phyloP scores from a whole-genome alignment of 1,140 invertebrate genomes.

The Bombus vancouverensis region DNA sequence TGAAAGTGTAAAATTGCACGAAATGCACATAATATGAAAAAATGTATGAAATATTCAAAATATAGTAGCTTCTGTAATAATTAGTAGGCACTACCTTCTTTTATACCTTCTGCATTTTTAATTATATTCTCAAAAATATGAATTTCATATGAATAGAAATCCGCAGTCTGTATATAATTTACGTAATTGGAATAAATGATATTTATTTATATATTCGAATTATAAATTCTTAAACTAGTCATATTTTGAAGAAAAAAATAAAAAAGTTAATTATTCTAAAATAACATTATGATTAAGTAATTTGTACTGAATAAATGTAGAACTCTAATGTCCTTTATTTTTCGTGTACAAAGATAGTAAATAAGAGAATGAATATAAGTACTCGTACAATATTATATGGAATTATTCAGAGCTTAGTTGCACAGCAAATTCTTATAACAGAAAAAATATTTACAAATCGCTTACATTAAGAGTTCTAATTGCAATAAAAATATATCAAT shows the following conservation, averaged over 20 bases:
- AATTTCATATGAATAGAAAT: no score
- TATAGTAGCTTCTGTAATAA: no score
- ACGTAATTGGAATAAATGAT: background rate
- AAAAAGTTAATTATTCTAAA: background rate
- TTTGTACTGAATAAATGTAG: background rate
- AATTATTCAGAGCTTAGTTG: slow-evolving; percentile 34
- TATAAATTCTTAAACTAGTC: background rate
- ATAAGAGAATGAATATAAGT: background rate
- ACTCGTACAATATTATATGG: slow-evolving; percentile 4
- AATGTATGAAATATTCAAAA: no score
- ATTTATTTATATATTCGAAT: background rate
- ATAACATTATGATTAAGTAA: background rate
- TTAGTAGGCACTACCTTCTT: no score
- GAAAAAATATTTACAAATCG: slow-evolving; percentile 30
- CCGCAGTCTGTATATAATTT: background rate
- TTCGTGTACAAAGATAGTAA: slow-evolving; percentile 42
- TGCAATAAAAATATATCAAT: slow-evolving; percentile 26
- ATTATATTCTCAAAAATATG: no score
- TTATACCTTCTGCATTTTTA: no score
- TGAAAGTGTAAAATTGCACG: no score
- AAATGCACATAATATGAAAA: no score
- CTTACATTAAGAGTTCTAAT: background rate
- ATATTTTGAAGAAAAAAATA: background rate
- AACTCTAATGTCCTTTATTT: slow-evolving; percentile 22
- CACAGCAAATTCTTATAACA: background rate